Base-by-base conservation (phyloP, 2,888 invertebrate species). In the Chaetoderma sp. region DNA sequence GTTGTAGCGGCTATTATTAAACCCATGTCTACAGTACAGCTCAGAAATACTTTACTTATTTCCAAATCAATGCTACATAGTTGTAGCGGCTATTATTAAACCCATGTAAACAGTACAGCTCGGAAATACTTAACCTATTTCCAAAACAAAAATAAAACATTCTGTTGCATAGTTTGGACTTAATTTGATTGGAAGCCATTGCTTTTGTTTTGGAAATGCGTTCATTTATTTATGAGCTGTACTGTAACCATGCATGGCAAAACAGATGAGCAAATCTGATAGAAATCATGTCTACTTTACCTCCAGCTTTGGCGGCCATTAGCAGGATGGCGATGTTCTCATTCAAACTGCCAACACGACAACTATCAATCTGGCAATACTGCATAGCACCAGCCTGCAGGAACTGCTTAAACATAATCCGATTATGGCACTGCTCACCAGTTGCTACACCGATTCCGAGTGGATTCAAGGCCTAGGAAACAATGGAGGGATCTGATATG, bases 391-490 rank as follows among this genome's bases (percentile, higher is more conserved):
- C 90, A 18, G 92, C 90, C 86, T 93, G 93, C 27, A 96, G 86
- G 80, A 96, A 92, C 78, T 87, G 96, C 82, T 96, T 96, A 88
- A 96, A 96, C 89, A 96, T 91, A 0, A 96, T 92, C 60, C 95
- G 89, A 88, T 96, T 96, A 32, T 93, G 93, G 84, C 94, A 95
- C 92, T 94, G 93, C 88, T 96, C 96, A 0, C 96, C 96, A 0
- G 94, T 94, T 0, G 96, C 96, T 39, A 96, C 94, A 2, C 92
- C 93, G 69, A 96, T 94, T 8, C 92, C 92, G 44, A 90, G 88
- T 0, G 93, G 92, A 72, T 91, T 83, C 72, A 90, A 75, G 1
- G 88, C 89, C 89, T 89, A 49, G 21, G 47, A 68, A 2, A 78
- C 3, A n/a, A n/a, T n/a, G n/a, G n/a, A n/a, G n/a, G n/a, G n/a